Evolutionary conservation across 2,797 vertebrate genomes (phyloP), one percentile per base, ranked within the genome.

Genomic region (Avahi laniger): DNA sequence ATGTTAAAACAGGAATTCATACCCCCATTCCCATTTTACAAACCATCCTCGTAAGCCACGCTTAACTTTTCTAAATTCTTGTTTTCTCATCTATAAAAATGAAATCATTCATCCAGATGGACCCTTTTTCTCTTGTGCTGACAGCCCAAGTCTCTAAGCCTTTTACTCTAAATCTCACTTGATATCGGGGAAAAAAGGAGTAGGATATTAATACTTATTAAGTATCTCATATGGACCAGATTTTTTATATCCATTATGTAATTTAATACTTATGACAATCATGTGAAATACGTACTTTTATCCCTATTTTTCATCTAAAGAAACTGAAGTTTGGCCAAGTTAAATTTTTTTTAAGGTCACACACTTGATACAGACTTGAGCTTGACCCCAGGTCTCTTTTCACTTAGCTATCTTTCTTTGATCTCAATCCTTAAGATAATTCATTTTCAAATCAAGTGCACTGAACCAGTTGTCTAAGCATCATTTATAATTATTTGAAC

Each of bases 401-500:
- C 33, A 63, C 28, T 54, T 84, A 78, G 28, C 54, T 95, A 18
- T 20, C 72, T 91, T 94, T 96, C 18, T 85, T 94, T 90, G 79
- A 65, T 82, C 6, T 24, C 52, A 89, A 35, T 3, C 4, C 35
- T 43, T n/a, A 67, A 67, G 17, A 54, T 38, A 89, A 89, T 93
- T 81, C 8, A 93, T 89, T 95, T 92, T 92, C 20, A 89, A 95
- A 54, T 26, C n/a, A 82, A n/a, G 33, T 70, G 26, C 14, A 52
- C 18, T 57, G 26, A 91, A 70, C 22, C 12, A 93, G 15, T 81
- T 10, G 4, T 93, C 48, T 86, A 82, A 96, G 17, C 69, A 91
- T 89, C 79, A 82, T 52, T 86, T 88, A 75, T 59, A 80, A 88
- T 92, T 30, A 84, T 88, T 72, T 94, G 67, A 80, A 96, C 8